Conservation (phyloP, 53 echinoderm and acorn worm species). For the Temnopleurus reevesii region DNA sequence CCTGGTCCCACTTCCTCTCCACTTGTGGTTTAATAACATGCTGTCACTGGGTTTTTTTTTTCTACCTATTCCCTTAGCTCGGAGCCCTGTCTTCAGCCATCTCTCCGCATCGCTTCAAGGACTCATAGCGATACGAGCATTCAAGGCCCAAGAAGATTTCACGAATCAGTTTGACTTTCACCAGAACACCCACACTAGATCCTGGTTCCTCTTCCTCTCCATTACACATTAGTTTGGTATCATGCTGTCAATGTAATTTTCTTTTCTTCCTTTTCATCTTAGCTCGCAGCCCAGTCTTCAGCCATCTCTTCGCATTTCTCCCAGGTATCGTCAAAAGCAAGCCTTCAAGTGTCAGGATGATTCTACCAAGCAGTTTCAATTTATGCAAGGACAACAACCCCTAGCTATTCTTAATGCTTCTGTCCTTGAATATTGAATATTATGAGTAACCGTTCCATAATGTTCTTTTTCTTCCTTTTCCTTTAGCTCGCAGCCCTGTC, state of each 20-base stretch:
- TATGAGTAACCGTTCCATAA: too few relatives aligned
- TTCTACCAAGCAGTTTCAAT: slow-evolving; percentile 74
- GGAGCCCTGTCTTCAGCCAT: slow-evolving; percentile 94
- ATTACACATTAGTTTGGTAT: slow-evolving; percentile 64
- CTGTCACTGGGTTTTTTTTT: too few relatives aligned
- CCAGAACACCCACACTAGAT: slow-evolving; percentile 83
- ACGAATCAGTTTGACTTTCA: slow-evolving; percentile 66
- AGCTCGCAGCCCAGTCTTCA: slow-evolving; percentile 73
- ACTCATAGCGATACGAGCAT: slow-evolving; percentile 82
- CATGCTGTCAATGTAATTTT: background rate
- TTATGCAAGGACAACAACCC: slow-evolving; percentile 83
- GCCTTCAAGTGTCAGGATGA: slow-evolving; percentile 77
- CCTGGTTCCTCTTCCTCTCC: slow-evolving; percentile 83
- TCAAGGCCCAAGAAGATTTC: slow-evolving; percentile 79
- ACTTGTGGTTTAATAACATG: slow-evolving; percentile 65
- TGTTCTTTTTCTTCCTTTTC: too few relatives aligned
- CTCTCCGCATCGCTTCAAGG: slow-evolving; percentile 88
- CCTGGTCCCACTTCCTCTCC: slow-evolving; percentile 72
- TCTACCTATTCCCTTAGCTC: too few relatives aligned
- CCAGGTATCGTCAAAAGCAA: slow-evolving; percentile 77
- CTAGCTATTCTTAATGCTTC: too few relatives aligned
- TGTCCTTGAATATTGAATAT: too few relatives aligned
- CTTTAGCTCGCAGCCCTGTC: too few relatives aligned
- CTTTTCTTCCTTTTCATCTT: background rate
- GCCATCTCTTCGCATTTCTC: slow-evolving; percentile 88